Percentiles rank a stretch among this genome's conserved stretches.
These are phyloP conservation scores for Dasysyrphus tricinctus DNA, from an alignment of 2,888 invertebrate species.

Conservation along the genomic window DNA sequence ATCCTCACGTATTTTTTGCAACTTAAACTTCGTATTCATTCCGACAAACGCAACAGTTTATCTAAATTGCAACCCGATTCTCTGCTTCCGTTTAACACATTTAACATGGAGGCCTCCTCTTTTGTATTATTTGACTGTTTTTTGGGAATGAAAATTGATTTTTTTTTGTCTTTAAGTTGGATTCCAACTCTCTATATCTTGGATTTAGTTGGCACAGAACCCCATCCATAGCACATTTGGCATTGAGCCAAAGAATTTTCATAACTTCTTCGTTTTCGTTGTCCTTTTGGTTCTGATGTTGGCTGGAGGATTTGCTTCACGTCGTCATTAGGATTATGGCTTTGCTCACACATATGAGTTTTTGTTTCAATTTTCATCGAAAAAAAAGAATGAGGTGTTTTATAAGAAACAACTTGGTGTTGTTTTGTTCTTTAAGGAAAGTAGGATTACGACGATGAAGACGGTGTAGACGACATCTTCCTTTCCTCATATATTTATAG, in stretches of 20 bases:
- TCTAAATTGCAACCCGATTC: constrained; percentile 72
- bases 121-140: constrained; percentile 50
- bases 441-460: constrained; percentile 17
- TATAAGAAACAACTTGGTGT: constrained; percentile 26
- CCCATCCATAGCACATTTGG: constrained; percentile 54
- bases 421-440: constrained; percentile 30
- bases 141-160: constrained; percentile 51
- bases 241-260: constrained; percentile 66
- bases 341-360: constrained; percentile 67
- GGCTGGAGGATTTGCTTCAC: constrained; percentile 51
- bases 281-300: constrained; percentile 4
- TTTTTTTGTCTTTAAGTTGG: constrained; percentile 27
- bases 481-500: background rate
- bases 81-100: constrained; percentile 49
- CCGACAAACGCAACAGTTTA: constrained; percentile 75
- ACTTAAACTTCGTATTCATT: constrained; percentile 55
- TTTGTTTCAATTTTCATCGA: constrained; percentile 41
- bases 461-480: constrained; percentile 48
- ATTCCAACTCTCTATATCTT: constrained; percentile 4
- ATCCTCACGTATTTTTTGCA: constrained; percentile 24
- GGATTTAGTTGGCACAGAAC: constrained; percentile 16
- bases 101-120: constrained; percentile 18
- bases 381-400: constrained; percentile 20
- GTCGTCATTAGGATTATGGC: constrained; percentile 74
- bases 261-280: constrained; percentile 26